Base-by-base conservation (phyloP, 2,797 vertebrate species). In the Lutra lutra region DNA sequence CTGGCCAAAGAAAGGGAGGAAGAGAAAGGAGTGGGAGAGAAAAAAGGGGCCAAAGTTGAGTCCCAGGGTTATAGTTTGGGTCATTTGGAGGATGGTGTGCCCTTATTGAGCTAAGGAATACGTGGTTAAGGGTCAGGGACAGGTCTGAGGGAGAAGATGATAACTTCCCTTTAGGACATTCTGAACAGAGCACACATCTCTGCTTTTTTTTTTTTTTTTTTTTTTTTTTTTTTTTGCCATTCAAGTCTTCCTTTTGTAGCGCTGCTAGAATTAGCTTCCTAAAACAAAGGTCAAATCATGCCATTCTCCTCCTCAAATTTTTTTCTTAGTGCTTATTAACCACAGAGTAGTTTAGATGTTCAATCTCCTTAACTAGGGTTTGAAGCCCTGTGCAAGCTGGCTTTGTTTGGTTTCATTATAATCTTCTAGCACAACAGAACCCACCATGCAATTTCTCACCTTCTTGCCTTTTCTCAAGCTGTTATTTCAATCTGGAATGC, bases 401-500 rank as follows among this genome's bases (percentile, higher is more conserved):
- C 54, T 96, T 87, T 95, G 72, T 95, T 95, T 89, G 84, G 88
- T 90, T 85, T 96, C 82, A 40, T 38, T 64, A 88, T 75, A 35
- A 51, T 89, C 79, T 92, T 12, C 93, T 56, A 96, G 91, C 84
- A 86, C 79, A 80, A 78, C 73, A 96, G 94, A 91, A 68, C 62
- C 79, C 32, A 68, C 75, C 13, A 40, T 62, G 93, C 84, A 11
- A 6, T 73, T 91, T 91, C 92, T 87, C 93, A 96, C 96, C 93
- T 93, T 88, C 89, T 73, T 94, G 91, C 75, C 84, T 97, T 78
- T 86, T 56, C 79, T 86, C 97, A 97, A 96, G 89, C 96, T 97
- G 93, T 96, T 96, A 86, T 89, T 77, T 80, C 97, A 92, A 80
- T 96, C 94, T 97, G 94, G 91, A 91, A n/a, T 46, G 60, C 66